These are phyloP conservation scores for Hyaena hyaena DNA, from an alignment of 2,113 vertebrate species.

Conservation along the genomic window DNA sequence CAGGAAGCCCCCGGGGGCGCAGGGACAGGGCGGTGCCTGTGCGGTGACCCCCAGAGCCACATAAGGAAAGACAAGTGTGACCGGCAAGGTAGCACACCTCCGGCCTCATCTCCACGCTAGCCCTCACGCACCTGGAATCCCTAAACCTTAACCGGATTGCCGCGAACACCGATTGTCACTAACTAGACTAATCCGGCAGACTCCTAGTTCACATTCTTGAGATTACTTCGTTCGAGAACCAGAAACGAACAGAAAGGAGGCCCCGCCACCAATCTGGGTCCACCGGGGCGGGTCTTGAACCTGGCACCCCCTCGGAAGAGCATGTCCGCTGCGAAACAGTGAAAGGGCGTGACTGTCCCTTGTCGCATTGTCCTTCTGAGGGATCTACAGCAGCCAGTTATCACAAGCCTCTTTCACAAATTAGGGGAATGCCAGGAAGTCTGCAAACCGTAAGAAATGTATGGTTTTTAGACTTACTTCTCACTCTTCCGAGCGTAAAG, in stretches of 20 bases:
- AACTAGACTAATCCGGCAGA: background rate
- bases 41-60: slow-evolving; percentile 64
- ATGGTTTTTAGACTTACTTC: background rate
- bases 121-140: background rate
- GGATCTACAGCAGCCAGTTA: fast-evolving
- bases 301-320: background rate
- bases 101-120: background rate
- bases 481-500: background rate
- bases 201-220: background rate
- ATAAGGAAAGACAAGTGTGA: slow-evolving; percentile 12
- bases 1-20: slow-evolving; percentile 60
- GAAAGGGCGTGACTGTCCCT: fast-evolving
- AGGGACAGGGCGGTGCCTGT: slow-evolving; percentile 61
- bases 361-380: fast-evolving
- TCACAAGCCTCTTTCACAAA: background rate
- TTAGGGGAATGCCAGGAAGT: background rate
- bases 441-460: background rate
- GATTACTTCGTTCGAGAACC: background rate
- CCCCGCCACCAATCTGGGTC: fast-evolving
- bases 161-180: background rate
- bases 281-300: background rate
- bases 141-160: fast-evolving
- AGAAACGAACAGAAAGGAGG: too few relatives aligned
- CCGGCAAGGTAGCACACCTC: background rate
- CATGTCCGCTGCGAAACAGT: background rate